Evolutionary conservation across 2,888 invertebrate genomes (phyloP), one percentile per base, ranked within the genome.

Genomic region (Campoplex capitator): DNA sequence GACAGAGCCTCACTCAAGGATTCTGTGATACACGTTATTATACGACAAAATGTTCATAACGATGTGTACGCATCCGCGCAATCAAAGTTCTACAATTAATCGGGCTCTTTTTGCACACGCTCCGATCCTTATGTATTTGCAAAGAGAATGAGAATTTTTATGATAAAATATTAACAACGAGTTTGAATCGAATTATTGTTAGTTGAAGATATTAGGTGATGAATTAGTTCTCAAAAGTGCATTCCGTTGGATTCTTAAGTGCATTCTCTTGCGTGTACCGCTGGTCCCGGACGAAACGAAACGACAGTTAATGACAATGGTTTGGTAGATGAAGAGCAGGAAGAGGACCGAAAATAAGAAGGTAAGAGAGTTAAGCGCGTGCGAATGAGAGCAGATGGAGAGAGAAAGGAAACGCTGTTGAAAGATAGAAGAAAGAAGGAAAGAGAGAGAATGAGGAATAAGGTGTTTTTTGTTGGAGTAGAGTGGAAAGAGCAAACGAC

Each of bases 401-500:
- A 51, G 48, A 71, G 28, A 18, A 81, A 32, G 42, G 28, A 18
- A 58, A 51, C 16, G 4, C 23, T 23, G 16, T 18, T 16, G 58
- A 28, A 58, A 18, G 65, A 67, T 38, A 18, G 48, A 75, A 71
- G 68, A 32, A 54, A 51, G 38, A 62, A 56, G 70, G 81, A 16
- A 56, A 68, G 16, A 75, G 73, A 82, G 84, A 67, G 38, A 38
- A 38, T 38, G 38, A 38, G 38, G 38, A 74, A 73, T 84, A 70
- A 73, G 67, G 45, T 23, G 23, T 70, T 87, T 87, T 87, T 88
- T 73, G 79, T 65, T 35, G 65, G 70, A 18, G 58, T 38, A 23
- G 4, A 11, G 78, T 51, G 75, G 70, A 76, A 74, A 79, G 83
- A 88, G 78, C 81, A 78, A 85, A 87, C 85, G 85, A 79, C 87